Conservation (phyloP, 1,140 invertebrate species). For the Drosophila simulans region DNA sequence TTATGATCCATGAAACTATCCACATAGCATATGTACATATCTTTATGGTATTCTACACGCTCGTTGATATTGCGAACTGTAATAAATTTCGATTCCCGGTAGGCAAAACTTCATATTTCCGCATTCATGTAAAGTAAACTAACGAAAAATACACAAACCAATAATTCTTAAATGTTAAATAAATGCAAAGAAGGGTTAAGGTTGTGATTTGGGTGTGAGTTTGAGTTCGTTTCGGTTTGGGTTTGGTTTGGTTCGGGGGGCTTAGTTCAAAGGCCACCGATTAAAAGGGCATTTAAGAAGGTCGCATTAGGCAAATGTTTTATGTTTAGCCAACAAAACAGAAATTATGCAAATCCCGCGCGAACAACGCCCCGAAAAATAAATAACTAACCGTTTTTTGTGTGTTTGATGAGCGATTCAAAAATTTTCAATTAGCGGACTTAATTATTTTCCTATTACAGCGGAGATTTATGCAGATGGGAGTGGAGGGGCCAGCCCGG, state of each 20-base stretch:
- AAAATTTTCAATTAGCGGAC: conserved; percentile 20
- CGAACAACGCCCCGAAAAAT: conserved; percentile 27
- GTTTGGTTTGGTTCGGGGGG: background rate
- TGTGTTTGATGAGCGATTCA: conserved; percentile 19
- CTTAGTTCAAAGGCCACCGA: conserved; percentile 16
- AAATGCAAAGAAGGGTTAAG: conserved; percentile 17
- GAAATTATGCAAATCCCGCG: conserved; percentile 32
- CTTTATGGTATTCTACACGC: conserved; percentile 1
- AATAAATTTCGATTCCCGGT: conserved; percentile 1
- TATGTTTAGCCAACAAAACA: conserved; percentile 28
- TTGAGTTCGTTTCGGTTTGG: conserved; percentile 7
- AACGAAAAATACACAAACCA: background rate
- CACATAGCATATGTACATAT: conserved; percentile 4
- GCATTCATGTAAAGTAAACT: background rate
- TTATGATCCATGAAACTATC: conserved; percentile 8
- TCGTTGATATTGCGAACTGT: background rate
- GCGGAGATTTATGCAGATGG: conserved; percentile 5
- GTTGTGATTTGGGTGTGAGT: conserved; percentile 1
- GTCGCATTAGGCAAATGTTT: conserved; percentile 37
- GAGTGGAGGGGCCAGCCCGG: background rate
- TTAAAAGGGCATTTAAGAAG: conserved; percentile 17
- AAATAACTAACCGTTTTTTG: conserved; percentile 10
- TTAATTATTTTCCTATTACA: conserved; percentile 31
- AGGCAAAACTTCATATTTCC: conserved; percentile 7
- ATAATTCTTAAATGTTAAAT: background rate